phyloP scores from a whole-genome alignment of 2,113 vertebrate genomes.

The Edolisoma coerulescens region DNA sequence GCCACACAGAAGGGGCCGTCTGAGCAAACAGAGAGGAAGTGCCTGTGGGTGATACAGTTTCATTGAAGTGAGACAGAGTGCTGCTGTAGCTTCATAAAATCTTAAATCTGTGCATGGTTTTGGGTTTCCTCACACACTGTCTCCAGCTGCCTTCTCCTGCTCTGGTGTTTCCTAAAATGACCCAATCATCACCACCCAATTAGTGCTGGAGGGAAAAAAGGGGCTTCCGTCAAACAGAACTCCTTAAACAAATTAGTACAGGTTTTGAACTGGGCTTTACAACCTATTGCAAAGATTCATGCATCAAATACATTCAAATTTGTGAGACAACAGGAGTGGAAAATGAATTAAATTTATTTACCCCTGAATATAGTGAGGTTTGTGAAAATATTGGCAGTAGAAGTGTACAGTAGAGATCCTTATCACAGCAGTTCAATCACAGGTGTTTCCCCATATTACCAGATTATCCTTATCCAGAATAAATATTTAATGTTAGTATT shows the following conservation, averaged over 20 bases:
- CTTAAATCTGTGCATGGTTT: constrained; percentile 61
- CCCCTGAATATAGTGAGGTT: not conserved
- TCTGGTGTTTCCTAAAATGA: constrained; percentile 56
- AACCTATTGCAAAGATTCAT: not conserved
- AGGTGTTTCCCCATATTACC: constrained; percentile 35
- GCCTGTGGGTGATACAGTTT: not conserved
- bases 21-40: not conserved
- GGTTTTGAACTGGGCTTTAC: not conserved
- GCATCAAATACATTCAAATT: not conserved
- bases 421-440: not conserved
- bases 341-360: constrained; percentile 23
- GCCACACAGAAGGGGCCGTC: not conserved
- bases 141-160: constrained; percentile 71
- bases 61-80: not conserved
- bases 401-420: not conserved
- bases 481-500: constrained; percentile 56
- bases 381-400: constrained; percentile 22
- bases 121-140: constrained; percentile 63
- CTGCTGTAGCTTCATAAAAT: constrained; percentile 19
- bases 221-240: constrained; percentile 40
- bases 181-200: constrained; percentile 69
- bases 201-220: constrained; percentile 38
- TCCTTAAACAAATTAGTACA: constrained; percentile 14
- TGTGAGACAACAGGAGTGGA: not conserved
- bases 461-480: constrained; percentile 28